A percentile compares a stretch with the other conserved stretches of the same genome.
Evolutionary conservation across 2,888 invertebrate species (phyloP).

Genomic region (Xanthorhoe spadicearia): DNA sequence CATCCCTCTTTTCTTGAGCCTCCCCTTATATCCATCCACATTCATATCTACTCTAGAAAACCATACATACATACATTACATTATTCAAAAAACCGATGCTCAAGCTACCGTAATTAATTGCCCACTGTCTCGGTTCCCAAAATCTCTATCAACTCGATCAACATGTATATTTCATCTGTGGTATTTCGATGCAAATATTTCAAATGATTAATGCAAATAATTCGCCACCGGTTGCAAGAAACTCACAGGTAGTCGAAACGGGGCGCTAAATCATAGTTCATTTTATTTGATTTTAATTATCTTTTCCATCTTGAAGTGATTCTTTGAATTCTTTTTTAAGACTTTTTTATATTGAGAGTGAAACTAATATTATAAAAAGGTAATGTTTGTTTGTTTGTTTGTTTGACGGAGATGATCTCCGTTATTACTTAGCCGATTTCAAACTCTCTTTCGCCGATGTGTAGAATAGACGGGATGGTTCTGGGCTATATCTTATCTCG

Average conservation of each 20-base stretch:
- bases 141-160: slow-evolving; percentile 63
- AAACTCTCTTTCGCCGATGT: no score
- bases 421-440: no score
- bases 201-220: slow-evolving; percentile 72
- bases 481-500: no score
- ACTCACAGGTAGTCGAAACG: slow-evolving; percentile 64
- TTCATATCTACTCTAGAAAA: no score
- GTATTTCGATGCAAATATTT: slow-evolving; percentile 69
- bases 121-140: slow-evolving; percentile 53
- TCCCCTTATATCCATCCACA: no score
- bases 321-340: slow-evolving; percentile 11
- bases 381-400: no score
- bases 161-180: slow-evolving; percentile 47
- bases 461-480: no score
- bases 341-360: no score
- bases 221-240: slow-evolving; percentile 78
- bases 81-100: not conserved
- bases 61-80: not conserved
- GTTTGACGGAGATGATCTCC: no score
- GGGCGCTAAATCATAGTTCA: slow-evolving; percentile 44
- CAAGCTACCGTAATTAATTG: slow-evolving; percentile 18
- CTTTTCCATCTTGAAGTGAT: slow-evolving; percentile 19
- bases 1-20: no score
- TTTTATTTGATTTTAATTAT: slow-evolving; percentile 37
- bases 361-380: no score